A percentile compares a stretch with the other conserved stretches of the same genome.
Conservation (phyloP, 2,113 vertebrate genomes). For the Phyllostomus discolor region DNA sequence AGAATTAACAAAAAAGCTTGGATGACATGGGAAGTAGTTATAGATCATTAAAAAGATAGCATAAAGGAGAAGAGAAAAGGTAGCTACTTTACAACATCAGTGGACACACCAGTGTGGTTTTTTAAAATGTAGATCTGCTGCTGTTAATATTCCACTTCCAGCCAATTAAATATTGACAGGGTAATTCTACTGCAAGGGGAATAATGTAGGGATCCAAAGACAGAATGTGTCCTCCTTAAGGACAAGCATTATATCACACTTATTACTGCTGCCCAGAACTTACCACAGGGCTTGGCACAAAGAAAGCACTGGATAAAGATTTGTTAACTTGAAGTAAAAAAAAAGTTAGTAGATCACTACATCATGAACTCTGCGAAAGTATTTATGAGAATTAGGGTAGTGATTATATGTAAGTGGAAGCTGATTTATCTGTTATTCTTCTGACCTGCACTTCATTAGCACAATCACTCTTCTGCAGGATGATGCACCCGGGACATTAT, state of each 20-base stretch:
- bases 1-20: neutral
- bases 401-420: slow-evolving; percentile 56
- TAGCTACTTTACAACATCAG: neutral
- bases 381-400: slow-evolving; percentile 63
- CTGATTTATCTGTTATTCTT: slow-evolving; percentile 64
- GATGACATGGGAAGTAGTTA: neutral
- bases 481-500: slow-evolving; percentile 44
- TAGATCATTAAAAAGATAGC: neutral
- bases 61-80: neutral
- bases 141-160: slow-evolving; percentile 48
- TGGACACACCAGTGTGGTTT: neutral
- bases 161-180: slow-evolving; percentile 64
- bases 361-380: slow-evolving; percentile 56
- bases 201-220: slow-evolving; percentile 42
- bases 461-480: slow-evolving; percentile 42
- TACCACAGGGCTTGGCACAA: slow-evolving; percentile 48
- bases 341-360: slow-evolving; percentile 55
- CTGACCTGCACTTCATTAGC: slow-evolving; percentile 62
- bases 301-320: slow-evolving; percentile 50
- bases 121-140: neutral
- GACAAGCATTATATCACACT: slow-evolving; percentile 48
- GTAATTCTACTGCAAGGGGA: slow-evolving; percentile 3
- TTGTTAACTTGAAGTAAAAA: slow-evolving; percentile 61
- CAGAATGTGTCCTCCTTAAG: slow-evolving; percentile 45
- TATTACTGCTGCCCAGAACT: slow-evolving; percentile 40